Evolutionary conservation across 2,888 invertebrate species (phyloP).

Genomic region (Cylloceria caligata): DNA sequence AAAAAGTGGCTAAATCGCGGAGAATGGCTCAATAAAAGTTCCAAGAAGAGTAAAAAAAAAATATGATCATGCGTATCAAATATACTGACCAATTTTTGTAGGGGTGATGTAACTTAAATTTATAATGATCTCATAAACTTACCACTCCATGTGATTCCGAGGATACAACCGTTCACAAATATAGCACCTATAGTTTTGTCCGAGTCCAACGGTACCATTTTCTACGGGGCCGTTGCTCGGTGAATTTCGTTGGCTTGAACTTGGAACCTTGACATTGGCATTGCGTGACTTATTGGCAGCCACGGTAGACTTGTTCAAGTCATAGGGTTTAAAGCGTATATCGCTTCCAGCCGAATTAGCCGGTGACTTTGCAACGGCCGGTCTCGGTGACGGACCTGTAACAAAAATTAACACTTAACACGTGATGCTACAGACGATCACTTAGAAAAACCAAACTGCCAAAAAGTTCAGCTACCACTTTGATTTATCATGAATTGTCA

Average conservation of each 20-base stretch:
- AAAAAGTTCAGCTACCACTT: no score
- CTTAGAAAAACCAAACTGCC: no score
- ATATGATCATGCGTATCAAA: no score
- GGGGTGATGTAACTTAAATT: not conserved
- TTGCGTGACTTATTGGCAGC: conserved; percentile 85
- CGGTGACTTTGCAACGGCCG: conserved; percentile 86
- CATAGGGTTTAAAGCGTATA: conserved; percentile 88
- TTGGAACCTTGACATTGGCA: conserved; percentile 81
- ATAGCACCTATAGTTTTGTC: conserved; percentile 88
- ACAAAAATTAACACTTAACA: not conserved
- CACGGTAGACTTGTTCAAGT: conserved; percentile 85
- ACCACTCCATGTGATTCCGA: conserved; percentile 94
- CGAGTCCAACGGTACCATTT: conserved; percentile 80
- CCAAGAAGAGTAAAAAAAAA: no score
- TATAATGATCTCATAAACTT: conserved; percentile 50
- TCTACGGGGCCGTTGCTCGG: conserved; percentile 80
- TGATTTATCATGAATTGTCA: not conserved
- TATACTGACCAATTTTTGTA: no score
- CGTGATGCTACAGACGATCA: not conserved
- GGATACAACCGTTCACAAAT: conserved; percentile 92
- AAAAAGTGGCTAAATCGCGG: no score
- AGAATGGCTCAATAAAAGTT: no score
- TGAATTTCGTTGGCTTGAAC: conserved; percentile 81
- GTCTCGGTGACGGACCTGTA: conserved; percentile 83
- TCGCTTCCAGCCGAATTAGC: conserved; percentile 86